phyloP scores from a whole-genome alignment of 2,797 vertebrate genomes.

The Pantherophis alleghaniensis region DNA sequence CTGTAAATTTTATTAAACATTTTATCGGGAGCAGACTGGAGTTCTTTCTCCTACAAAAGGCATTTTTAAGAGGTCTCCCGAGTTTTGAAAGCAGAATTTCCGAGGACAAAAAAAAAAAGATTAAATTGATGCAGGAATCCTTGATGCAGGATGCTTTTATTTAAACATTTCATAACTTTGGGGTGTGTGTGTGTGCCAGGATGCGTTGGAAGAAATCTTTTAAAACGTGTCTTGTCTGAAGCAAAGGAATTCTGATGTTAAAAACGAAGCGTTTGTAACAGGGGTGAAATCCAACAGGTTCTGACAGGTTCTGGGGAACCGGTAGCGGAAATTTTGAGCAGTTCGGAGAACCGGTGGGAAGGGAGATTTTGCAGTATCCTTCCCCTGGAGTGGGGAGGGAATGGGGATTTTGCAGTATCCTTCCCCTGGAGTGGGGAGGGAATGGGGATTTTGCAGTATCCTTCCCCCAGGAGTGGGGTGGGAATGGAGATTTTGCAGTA shows the following conservation, averaged over 20 bases:
- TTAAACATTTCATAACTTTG: not conserved
- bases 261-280: not conserved
- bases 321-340: too few species aligned
- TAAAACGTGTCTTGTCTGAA: not conserved
- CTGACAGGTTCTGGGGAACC: too few species aligned
- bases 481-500: too few species aligned
- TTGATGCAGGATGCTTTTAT: not conserved
- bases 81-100: conserved; percentile 45
- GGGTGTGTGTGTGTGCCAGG: not conserved
- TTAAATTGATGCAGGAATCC: not conserved
- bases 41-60: conserved; percentile 30
- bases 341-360: too few species aligned
- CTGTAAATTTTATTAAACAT: conserved; percentile 61
- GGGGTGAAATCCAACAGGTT: too few species aligned
- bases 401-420: too few species aligned
- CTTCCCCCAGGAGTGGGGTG: too few species aligned
- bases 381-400: too few species aligned
- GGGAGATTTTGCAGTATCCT: too few species aligned
- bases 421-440: too few species aligned
- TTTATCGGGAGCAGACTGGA: conserved; percentile 43
- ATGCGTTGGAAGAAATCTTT: too few species aligned
- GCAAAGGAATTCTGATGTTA: not conserved
- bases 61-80: conserved; percentile 27
- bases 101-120: not conserved
- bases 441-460: too few species aligned